These are phyloP conservation scores for Amphiprion clarkii DNA, from an alignment of 2,797 vertebrate species.

Conservation along the genomic window DNA sequence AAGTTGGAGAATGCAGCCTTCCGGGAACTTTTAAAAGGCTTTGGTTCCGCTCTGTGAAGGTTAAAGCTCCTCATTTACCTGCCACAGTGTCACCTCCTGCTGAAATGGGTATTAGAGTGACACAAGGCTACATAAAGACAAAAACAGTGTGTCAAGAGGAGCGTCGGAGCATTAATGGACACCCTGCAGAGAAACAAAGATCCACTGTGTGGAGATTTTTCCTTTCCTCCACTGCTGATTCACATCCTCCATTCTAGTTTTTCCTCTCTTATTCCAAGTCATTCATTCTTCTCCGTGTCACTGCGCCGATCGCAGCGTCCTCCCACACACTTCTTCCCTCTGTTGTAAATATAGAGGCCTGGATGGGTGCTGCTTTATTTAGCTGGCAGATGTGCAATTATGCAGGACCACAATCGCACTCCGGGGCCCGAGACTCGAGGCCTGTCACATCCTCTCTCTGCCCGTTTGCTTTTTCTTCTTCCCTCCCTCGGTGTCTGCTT, in stretches of 20 bases:
- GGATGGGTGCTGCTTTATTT: slow-evolving; percentile 74
- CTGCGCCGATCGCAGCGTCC: slow-evolving; percentile 47
- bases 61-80: slow-evolving; percentile 34
- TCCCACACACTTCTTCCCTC: slow-evolving; percentile 67
- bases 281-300: slow-evolving; percentile 54
- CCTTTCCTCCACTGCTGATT: slow-evolving; percentile 42
- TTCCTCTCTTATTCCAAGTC: slow-evolving; percentile 33
- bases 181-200: slow-evolving; percentile 36
- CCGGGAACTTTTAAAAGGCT: slow-evolving; percentile 42
- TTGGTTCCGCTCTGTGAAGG: slow-evolving; percentile 19
- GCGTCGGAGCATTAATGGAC: neutral
- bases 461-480: slow-evolving; percentile 5
- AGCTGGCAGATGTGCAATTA: slow-evolving; percentile 82
- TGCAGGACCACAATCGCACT: slow-evolving; percentile 63
- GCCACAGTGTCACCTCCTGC: slow-evolving; percentile 17
- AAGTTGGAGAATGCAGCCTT: slow-evolving; percentile 55
- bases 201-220: slow-evolving; percentile 20
- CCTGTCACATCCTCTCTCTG: slow-evolving; percentile 39
- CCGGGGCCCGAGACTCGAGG: slow-evolving; percentile 31
- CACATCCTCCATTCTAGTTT: slow-evolving; percentile 48
- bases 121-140: neutral
- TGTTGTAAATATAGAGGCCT: slow-evolving; percentile 75
- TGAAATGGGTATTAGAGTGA: slow-evolving; percentile 11
- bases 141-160: neutral
- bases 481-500: slow-evolving; percentile 5